A percentile compares a stretch with the other conserved stretches of the same genome.
These are phyloP conservation scores for Mya arenaria DNA, from an alignment of 1,140 invertebrate species.

Conservation along the genomic window DNA sequence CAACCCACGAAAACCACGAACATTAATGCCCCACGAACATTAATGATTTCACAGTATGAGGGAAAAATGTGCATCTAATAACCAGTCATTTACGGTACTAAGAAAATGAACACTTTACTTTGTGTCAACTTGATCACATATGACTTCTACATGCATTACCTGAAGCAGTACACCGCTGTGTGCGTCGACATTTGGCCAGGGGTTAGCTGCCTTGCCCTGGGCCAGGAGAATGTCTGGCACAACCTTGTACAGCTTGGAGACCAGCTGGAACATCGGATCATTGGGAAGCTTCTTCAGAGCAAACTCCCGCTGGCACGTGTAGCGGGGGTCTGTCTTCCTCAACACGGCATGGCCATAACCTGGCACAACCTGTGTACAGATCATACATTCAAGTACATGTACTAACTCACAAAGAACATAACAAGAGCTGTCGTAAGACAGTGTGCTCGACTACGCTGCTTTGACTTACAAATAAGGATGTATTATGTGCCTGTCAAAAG, in stretches of 20 bases:
- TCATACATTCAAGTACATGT: no score
- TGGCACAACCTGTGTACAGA: conserved; percentile 94
- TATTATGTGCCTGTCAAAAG: no score
- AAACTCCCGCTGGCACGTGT: conserved; percentile 97
- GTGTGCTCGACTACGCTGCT: no score
- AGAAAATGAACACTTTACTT: no score
- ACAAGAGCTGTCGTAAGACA: no score
- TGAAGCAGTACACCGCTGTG: conserved; percentile 96
- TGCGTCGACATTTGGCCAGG: conserved; percentile 99
- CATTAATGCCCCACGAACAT: no score
- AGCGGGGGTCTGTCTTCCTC: conserved; percentile 97
- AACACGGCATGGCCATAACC: conserved; percentile 98
- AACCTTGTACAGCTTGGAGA: conserved; percentile 94
- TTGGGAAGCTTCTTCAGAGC: conserved; percentile 96
- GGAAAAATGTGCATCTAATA: no score
- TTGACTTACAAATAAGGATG: no score
- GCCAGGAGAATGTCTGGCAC: conserved; percentile 96
- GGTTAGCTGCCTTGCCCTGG: conserved; percentile 98
- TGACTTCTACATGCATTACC: conserved; percentile 81
- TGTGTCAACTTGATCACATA: not conserved
- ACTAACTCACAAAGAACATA: no score
- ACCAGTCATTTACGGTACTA: no score
- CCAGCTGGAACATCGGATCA: conserved; percentile 95
- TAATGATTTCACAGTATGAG: no score
- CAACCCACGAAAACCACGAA: no score